Conservation (phyloP, 2,797 vertebrate genomes). For the Forpus xanthops region DNA sequence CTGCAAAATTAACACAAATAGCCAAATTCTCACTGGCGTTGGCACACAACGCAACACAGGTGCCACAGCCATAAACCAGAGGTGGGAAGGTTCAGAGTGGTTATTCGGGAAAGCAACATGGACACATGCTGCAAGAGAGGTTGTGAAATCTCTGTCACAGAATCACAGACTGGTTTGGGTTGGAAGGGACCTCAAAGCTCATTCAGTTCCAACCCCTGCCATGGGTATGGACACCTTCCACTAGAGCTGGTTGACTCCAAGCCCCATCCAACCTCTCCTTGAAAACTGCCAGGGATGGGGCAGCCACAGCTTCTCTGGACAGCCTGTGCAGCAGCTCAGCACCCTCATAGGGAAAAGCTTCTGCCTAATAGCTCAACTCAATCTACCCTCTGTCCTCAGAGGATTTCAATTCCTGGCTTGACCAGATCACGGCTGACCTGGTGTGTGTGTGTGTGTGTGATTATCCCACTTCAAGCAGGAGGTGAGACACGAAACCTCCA, state of each 20-base stretch:
- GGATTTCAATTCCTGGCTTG: not conserved
- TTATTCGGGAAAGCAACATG: not conserved
- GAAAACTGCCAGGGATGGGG: no score
- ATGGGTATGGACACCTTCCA: rapidly evolving
- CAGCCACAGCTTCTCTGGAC: no score
- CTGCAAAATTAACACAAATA: not conserved
- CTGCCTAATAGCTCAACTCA: not conserved
- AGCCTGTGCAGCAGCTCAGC: not conserved
- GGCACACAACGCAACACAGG: not conserved
- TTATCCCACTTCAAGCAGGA: not conserved
- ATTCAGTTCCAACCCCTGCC: not conserved
- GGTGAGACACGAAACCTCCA: not conserved
- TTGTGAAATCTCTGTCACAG: not conserved
- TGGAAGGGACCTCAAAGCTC: not conserved
- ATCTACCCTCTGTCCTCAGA: not conserved
- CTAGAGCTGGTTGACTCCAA: not conserved
- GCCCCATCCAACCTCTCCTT: no score
- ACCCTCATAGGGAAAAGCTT: not conserved
- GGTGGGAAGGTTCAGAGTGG: not conserved
- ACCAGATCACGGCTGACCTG: not conserved
- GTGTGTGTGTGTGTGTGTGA: not conserved
- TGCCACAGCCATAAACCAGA: not conserved
- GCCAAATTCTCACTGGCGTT: not conserved
- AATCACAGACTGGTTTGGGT: not conserved
- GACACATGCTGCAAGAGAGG: not conserved